Percentiles rank a stretch among this genome's conserved stretches.
phyloP scores from a whole-genome alignment of 2,113 vertebrate genomes.

The Apistogramma diplotaenia region DNA sequence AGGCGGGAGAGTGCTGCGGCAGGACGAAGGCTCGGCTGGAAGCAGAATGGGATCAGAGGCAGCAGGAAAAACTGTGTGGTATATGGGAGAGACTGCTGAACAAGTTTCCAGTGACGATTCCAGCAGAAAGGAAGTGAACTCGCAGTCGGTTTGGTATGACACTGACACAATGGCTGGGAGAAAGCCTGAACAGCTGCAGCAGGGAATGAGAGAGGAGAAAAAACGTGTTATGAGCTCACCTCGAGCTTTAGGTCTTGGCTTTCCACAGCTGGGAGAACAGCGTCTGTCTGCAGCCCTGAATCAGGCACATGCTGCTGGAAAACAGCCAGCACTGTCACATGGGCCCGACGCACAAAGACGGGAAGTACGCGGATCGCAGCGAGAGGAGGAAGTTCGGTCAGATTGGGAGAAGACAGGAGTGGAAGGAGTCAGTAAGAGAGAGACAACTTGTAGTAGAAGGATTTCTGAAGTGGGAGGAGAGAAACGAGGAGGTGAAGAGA shows the following conservation, averaged over 20 bases:
- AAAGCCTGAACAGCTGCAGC: neutral
- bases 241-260: slow-evolving; percentile 9
- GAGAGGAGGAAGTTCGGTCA: slow-evolving; percentile 29
- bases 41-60: neutral
- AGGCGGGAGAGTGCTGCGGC: neutral
- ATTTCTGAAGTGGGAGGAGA: slow-evolving; percentile 8
- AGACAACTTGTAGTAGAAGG: neutral
- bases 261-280: slow-evolving; percentile 2
- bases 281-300: slow-evolving; percentile 16
- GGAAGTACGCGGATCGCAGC: slow-evolving; percentile 38
- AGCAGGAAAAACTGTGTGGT: slow-evolving; percentile 20
- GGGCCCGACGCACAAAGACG: slow-evolving; percentile 39
- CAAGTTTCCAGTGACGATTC: neutral
- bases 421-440: neutral
- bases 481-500: neutral
- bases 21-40: slow-evolving; percentile 13
- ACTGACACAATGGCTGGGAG: neutral
- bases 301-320: slow-evolving; percentile 52
- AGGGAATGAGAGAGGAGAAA: neutral
- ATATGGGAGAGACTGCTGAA: neutral
- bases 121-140: neutral
- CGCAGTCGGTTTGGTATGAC: slow-evolving; percentile 41
- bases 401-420: slow-evolving; percentile 20
- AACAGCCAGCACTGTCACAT: slow-evolving; percentile 50
- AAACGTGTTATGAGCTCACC: neutral